Percentiles rank a stretch among this genome's conserved stretches.
phyloP scores from a whole-genome alignment of 92 coral and sea anemone species.

The Metridium senile region DNA sequence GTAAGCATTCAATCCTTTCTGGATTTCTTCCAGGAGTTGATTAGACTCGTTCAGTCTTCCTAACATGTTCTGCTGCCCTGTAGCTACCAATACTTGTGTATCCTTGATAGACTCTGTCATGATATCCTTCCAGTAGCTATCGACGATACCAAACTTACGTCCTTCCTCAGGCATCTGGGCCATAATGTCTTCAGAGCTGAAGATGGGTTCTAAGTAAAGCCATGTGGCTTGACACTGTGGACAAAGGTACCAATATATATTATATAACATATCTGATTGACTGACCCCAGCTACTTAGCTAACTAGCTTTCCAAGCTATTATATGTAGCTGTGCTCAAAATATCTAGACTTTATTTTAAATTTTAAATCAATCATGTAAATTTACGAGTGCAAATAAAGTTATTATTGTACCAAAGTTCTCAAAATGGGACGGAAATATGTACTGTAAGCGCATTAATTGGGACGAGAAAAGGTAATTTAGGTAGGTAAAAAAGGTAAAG shows the following conservation, averaged over 20 bases:
- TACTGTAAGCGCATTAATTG: too few species aligned
- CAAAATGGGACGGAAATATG: too few species aligned
- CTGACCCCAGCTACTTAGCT: too few species aligned
- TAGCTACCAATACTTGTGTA: conserved; percentile 89
- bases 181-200: conserved; percentile 99
- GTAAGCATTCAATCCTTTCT: conserved; percentile 98
- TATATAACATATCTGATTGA: too few species aligned
- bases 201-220: conserved; percentile 95
- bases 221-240: conserved; percentile 96
- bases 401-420: too few species aligned
- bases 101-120: conserved; percentile 97
- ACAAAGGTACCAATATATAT: not conserved
- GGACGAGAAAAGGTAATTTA: too few species aligned
- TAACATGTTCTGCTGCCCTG: conserved; percentile 96
- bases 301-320: too few species aligned
- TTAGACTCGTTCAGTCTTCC: conserved; percentile 93
- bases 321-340: too few species aligned
- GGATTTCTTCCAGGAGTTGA: conserved; percentile 94
- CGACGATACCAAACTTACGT: conserved; percentile 96
- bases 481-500: too few species aligned
- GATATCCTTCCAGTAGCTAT: conserved; percentile 99
- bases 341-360: too few species aligned
- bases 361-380: too few species aligned
- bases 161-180: conserved; percentile 99
- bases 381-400: too few species aligned